Conservation (phyloP, 2,797 vertebrate genomes). For the Eleutherodactylus coqui region DNA sequence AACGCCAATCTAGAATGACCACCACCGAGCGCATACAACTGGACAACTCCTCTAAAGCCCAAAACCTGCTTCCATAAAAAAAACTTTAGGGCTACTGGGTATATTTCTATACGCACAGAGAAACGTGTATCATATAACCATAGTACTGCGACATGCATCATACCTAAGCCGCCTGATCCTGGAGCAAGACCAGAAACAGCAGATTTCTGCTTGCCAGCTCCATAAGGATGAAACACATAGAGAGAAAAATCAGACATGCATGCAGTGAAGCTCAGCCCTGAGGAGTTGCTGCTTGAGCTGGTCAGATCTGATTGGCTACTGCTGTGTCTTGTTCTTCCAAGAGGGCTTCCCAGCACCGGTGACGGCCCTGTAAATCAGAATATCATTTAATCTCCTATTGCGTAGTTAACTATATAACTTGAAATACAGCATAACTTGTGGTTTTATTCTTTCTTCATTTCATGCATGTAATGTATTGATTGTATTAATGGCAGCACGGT, state of each 20-base stretch:
- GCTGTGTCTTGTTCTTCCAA: slow-evolving; percentile 92
- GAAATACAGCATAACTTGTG: not conserved
- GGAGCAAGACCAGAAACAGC: slow-evolving; percentile 89
- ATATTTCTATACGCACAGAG: not conserved
- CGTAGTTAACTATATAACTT: not conserved
- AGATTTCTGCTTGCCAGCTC: slow-evolving; percentile 95
- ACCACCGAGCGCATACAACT: too few species aligned
- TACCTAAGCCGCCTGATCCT: slow-evolving; percentile 83
- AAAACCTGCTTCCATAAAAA: too few species aligned
- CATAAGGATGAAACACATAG: slow-evolving; percentile 97
- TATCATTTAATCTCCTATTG: not conserved
- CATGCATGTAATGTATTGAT: too few species aligned
- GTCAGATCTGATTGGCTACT: slow-evolving; percentile 96
- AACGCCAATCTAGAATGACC: too few species aligned
- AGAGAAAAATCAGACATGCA: slow-evolving; percentile 99
- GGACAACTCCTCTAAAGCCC: too few species aligned
- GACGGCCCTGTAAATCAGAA: slow-evolving; percentile 76
- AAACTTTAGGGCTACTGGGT: too few species aligned
- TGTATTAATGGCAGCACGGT: not conserved
- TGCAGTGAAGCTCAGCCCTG: slow-evolving; percentile 96
- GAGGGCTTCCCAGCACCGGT: slow-evolving; percentile 87
- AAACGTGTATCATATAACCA: not conserved
- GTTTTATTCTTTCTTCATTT: too few species aligned
- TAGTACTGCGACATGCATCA: too few species aligned
- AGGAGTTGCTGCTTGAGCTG: slow-evolving; percentile 86